A percentile compares a stretch with the other conserved stretches of the same genome.
Evolutionary conservation across 2,888 invertebrate species (phyloP).

Genomic region (Zygaena filipendulae): DNA sequence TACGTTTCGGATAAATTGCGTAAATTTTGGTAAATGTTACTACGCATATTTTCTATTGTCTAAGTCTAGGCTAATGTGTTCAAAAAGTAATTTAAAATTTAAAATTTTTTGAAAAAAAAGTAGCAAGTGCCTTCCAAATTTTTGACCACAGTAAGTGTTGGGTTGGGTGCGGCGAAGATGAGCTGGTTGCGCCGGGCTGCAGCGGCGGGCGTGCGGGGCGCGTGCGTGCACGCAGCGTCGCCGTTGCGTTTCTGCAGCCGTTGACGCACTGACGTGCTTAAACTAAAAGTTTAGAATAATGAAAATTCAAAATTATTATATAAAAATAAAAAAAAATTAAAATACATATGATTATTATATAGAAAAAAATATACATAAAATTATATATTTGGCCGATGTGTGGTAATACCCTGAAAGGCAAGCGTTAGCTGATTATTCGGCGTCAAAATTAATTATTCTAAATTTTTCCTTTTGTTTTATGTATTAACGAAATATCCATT

Average conservation of each 20-base stretch:
- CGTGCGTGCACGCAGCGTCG: slow-evolving; percentile 7
- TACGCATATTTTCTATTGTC: slow-evolving; percentile 69
- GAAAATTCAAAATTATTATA: slow-evolving; percentile 69
- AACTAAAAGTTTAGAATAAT: slow-evolving; percentile 61
- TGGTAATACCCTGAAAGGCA: slow-evolving; percentile 85
- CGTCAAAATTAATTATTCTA: slow-evolving; percentile 56
- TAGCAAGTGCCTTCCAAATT: slow-evolving; percentile 87
- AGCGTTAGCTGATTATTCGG: slow-evolving; percentile 58
- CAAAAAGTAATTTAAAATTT: slow-evolving; percentile 71
- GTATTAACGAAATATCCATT: slow-evolving; percentile 40
- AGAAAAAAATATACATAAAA: slow-evolving; percentile 63
- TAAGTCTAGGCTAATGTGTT: slow-evolving; percentile 80
- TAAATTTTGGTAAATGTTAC: slow-evolving; percentile 67
- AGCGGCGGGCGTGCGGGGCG: slow-evolving; percentile 20
- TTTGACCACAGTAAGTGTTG: slow-evolving; percentile 71
- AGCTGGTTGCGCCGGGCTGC: slow-evolving; percentile 30
- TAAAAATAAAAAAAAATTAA: slow-evolving; percentile 62
- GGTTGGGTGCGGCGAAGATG: slow-evolving; percentile 63
- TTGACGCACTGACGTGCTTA: slow-evolving; percentile 45
- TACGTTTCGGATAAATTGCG: slow-evolving; percentile 64
- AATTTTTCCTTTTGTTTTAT: slow-evolving; percentile 31
- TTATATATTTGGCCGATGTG: slow-evolving; percentile 67
- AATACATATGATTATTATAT: slow-evolving; percentile 68
- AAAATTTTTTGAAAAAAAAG: slow-evolving; percentile 70
- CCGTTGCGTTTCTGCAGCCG: slow-evolving; percentile 18